Conservation (phyloP, 1,140 invertebrate species). For the Aphelenchoides avenae region DNA sequence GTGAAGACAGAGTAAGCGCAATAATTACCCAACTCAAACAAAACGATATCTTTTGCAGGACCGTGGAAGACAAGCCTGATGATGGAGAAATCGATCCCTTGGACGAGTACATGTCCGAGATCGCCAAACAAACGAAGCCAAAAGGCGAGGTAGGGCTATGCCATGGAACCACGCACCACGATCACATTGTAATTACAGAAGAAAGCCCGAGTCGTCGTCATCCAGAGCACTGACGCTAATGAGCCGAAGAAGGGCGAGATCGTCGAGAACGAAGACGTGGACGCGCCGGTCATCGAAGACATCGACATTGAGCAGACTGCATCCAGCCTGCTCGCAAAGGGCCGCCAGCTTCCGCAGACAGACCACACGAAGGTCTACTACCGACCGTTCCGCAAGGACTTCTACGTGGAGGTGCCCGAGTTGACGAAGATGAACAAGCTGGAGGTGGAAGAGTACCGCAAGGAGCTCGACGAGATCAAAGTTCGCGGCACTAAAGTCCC, state of each 20-base stretch:
- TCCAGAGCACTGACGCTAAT: conserved; percentile 35
- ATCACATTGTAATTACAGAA: conserved; percentile 5
- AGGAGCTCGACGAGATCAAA: conserved; percentile 68
- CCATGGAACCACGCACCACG: background rate
- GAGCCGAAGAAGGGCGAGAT: conserved; percentile 52
- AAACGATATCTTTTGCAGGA: too few species aligned
- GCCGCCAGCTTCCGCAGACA: conserved; percentile 37
- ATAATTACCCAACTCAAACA: too few species aligned
- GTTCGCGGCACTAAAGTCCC: conserved; percentile 78
- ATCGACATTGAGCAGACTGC: conserved; percentile 53
- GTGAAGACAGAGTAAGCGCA: too few species aligned
- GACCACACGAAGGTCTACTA: conserved; percentile 58
- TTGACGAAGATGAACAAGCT: conserved; percentile 81
- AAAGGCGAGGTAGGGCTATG: conserved; percentile 7
- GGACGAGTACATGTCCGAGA: conserved; percentile 89
- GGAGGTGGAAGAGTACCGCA: conserved; percentile 69
- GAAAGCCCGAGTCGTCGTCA: conserved; percentile 34
- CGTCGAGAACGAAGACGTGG: conserved; percentile 53
- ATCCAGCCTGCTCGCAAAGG: conserved; percentile 44
- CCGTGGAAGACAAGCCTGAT: too few species aligned
- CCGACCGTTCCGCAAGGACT: conserved; percentile 80
- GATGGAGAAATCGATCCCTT: conserved; percentile 90
- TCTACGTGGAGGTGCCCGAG: conserved; percentile 90
- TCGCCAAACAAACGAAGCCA: conserved; percentile 17
- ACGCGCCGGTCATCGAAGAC: conserved; percentile 48